Percentiles rank a stretch among this genome's conserved stretches.
phyloP scores from a whole-genome alignment of 2,888 invertebrate genomes.

The Tryphoninae sp. region DNA sequence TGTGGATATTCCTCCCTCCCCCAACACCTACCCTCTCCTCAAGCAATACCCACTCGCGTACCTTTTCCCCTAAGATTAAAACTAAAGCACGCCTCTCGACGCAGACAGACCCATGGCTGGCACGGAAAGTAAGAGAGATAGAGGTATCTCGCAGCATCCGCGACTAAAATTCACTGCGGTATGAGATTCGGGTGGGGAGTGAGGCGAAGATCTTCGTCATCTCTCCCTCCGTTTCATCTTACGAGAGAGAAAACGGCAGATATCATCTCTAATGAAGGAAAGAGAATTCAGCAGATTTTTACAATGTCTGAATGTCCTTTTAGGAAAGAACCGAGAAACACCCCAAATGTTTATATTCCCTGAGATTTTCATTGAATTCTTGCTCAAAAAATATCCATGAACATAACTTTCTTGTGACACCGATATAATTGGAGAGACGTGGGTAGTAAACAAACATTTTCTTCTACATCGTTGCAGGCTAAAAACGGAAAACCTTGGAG shows the following conservation, averaged over 20 bases:
- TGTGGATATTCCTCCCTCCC: slow-evolving; percentile 61
- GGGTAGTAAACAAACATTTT: slow-evolving; percentile 5
- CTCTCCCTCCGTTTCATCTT: slow-evolving; percentile 26
- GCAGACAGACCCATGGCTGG: slow-evolving; percentile 44
- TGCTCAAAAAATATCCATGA: neutral
- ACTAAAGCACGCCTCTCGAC: slow-evolving; percentile 72
- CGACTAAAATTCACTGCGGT: slow-evolving; percentile 42
- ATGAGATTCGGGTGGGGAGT: slow-evolving; percentile 28
- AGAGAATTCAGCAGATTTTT: slow-evolving; percentile 52
- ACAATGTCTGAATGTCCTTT: slow-evolving; percentile 50
- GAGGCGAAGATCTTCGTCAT: slow-evolving; percentile 22
- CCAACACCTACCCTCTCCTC: slow-evolving; percentile 58
- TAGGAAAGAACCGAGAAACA: slow-evolving; percentile 21
- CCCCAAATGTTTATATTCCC: slow-evolving; percentile 26
- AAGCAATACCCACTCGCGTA: slow-evolving; percentile 54
- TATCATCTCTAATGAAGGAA: slow-evolving; percentile 58
- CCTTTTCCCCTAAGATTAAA: slow-evolving; percentile 75
- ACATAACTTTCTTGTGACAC: neutral
- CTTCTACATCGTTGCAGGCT: slow-evolving; percentile 82
- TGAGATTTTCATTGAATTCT: neutral
- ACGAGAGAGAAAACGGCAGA: slow-evolving; percentile 39
- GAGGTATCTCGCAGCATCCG: slow-evolving; percentile 32
- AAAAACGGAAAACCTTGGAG: slow-evolving; percentile 85
- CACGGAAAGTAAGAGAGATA: slow-evolving; percentile 10
- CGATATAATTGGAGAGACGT: no score